Percentiles rank a stretch among this genome's conserved stretches.
phyloP scores from a whole-genome alignment of 2,113 vertebrate genomes.

The Leptobrachium ailaonicum region DNA sequence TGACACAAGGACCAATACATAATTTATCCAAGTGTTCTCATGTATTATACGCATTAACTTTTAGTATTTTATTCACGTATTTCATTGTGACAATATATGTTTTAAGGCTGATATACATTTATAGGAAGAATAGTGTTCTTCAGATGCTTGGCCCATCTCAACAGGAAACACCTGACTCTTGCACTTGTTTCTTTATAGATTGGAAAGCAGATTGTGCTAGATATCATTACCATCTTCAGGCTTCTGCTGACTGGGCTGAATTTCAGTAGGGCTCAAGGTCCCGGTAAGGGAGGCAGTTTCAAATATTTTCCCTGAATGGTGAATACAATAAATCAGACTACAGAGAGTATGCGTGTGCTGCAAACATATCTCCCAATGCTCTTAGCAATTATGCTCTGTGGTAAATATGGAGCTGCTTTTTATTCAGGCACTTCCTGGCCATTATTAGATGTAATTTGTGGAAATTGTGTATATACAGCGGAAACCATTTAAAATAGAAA shows the following conservation, averaged over 20 bases:
- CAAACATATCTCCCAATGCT: background rate
- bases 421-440: background rate
- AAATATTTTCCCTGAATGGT: background rate
- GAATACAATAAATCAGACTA: background rate
- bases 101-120: no score
- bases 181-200: background rate
- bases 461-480: no score
- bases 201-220: background rate
- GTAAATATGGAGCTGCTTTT: background rate
- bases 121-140: no score
- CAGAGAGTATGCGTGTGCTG: background rate
- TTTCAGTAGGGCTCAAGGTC: background rate
- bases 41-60: no score
- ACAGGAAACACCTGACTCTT: background rate
- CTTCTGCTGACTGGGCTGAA: conserved; percentile 10
- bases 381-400: background rate
- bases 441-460: no score
- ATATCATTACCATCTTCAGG: conserved; percentile 1
- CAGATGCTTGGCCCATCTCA: background rate
- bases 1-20: no score
- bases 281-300: background rate
- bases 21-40: no score
- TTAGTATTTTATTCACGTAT: no score
- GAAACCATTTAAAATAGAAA: no score
- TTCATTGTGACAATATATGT: no score